Base-by-base conservation (phyloP, 2,113 vertebrate genomes). In the Scophthalmus maximus region DNA sequence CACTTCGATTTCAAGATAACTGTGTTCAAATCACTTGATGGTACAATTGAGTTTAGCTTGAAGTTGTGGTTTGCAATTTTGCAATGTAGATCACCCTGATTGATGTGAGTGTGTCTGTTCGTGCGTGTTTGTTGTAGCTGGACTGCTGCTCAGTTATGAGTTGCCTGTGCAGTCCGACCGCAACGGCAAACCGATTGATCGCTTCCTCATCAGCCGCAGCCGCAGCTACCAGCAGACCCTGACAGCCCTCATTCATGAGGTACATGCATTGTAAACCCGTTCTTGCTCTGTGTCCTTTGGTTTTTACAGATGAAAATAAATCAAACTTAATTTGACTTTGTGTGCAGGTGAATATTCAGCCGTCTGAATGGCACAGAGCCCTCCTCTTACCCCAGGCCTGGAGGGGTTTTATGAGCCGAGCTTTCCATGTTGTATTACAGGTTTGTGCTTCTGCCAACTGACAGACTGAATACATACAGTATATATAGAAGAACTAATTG, bases 331-430 rank as follows among this genome's bases (percentile, higher is more conserved):
- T 18, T 34, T 22, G 0, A 9, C 12, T 20, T 0, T 9, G 0
- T 34, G 5, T 64, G 27, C 62, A 99, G 98, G 97, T 98, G 83
- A 97, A 96, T 84, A 97, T 98, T 73, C 97, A 99, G 59, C 96
- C 92, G 2, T 97, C 96, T 0, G 97, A 99, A 65, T 99, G 98
- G 98, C 96, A 99, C 75, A 95, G 93, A 0, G 95, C 96, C 0
- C 78, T 99, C 22, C 88, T 98, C 5, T 90, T 98, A 26, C 96
- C 98, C 0, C 96, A 96, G 67, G 95, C 95, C 11, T 99, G 98
- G 98, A 87, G 94, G 7, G 94, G 91, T 0, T 98, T 97, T 85
- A 96, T 99, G 96, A 93, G 62, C 74, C 93, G 96, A 80, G 93
- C 95, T 0, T 99, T 95, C 82, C 91, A 93, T 40, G 96, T 96